Evolutionary conservation across 2,888 invertebrate genomes (phyloP), one percentile per base, ranked within the genome.

Genomic region (Clitarchus hookeri): DNA sequence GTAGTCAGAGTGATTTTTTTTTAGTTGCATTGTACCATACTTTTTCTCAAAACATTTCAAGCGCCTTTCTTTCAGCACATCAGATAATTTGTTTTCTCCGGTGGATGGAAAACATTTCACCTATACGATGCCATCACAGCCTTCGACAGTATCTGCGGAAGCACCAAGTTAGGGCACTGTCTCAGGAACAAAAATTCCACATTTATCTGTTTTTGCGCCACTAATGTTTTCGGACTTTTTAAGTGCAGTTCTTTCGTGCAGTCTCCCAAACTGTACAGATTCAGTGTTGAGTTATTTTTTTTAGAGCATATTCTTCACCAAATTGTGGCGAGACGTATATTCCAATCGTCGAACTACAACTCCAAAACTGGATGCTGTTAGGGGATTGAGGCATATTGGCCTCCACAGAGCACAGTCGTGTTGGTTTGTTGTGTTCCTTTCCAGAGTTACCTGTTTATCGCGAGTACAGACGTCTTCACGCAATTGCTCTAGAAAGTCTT

Each of bases 151-250:
- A 79, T 79, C 79, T n/a, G 79, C n/a, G 27, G 26, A 19, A n/a
- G 79, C n/a, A 79, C 79, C 79, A 79, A 79, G 79, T 8, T n/a
- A 79, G 23, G 25, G 27, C 8, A 12, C 79, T 19, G 9, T 12
- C 25, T 25, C 11, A 79, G 26, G 13, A 79, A 79, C 79, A 79
- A 79, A 79, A n/a, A 79, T 79, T 79, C 79, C 79, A 79, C 79
- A 79, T 79, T 3, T 25, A 6, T 79, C 27, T 25, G 79, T 79
- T n/a, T 79, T 79, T n/a, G 23, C 79, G 23, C 13, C n/a, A 13
- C 13, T 16, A n/a, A n/a, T 79, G 12, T 79, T n/a, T 79, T 79
- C 25, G 23, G 9, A 79, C 13, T n/a, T 79, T 26, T 27, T 4
- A 26, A 79, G 79, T 79, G 79, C 79, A 11, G 26, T 79, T n/a